Evolutionary conservation across 2,113 vertebrate species (phyloP), one percentile per base, ranked within the genome.

Genomic region (Channa maculata): DNA sequence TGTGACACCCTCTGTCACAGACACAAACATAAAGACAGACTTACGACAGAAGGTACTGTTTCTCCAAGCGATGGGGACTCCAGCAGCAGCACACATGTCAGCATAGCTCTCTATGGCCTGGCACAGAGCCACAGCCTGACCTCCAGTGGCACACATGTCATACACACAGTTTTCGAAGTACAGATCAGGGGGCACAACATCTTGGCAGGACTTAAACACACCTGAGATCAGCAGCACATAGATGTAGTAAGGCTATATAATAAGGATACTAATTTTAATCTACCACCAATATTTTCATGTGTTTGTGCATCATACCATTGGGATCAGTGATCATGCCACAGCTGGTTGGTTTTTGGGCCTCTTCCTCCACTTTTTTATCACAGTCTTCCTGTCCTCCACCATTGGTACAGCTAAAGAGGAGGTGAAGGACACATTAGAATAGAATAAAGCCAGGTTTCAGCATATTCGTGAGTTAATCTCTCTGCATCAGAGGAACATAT

Each of bases 181-280:
- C 0, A 91, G 75, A 5, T 61, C 48, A 5, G 93, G 92, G 10
- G 87, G 75, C 3, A 96, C 90, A 8, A 91, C 85, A 0, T 70
- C 2, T 50, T 96, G 96, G 84, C 96, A 98, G 2, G 87, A 83
- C 86, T 92, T 93, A 84, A 97, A 97, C 82, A 96, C 89, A 55
- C 96, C 96, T 97, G 80, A 63, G 7, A 44, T 38, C 48, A 41
- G 33, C 0, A 5, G 12, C 3, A 37, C 38, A n/a, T n/a, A n/a
- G n/a, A n/a, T n/a, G n/a, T n/a, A n/a, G n/a, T n/a, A n/a, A n/a
- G n/a, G n/a, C n/a, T n/a, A n/a, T n/a, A n/a, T n/a, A n/a, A n/a
- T n/a, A n/a, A n/a, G n/a, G n/a, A n/a, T n/a, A n/a, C n/a, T n/a
- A n/a, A n/a, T 24, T 24, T 24, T 24, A 24, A 1, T 24, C 24